A percentile compares a stretch with the other conserved stretches of the same genome.
Evolutionary conservation across 2,113 vertebrate genomes (phyloP).

Genomic region (Boulengeromyrus knoepffleri): DNA sequence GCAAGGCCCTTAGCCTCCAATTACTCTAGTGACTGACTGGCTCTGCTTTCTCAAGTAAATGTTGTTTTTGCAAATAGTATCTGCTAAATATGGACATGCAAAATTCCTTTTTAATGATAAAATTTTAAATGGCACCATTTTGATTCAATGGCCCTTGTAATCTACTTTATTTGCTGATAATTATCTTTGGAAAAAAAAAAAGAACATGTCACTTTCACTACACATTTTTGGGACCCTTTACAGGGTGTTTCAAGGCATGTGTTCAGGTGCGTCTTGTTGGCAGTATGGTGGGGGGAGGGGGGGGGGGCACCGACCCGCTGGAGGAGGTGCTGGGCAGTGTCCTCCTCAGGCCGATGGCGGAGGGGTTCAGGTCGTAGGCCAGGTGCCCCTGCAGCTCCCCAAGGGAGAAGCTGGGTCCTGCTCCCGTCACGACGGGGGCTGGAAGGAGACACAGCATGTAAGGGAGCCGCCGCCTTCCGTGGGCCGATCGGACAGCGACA

Average conservation of each 20-base stretch:
- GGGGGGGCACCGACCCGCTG: constrained; percentile 68
- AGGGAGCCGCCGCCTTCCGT: neutral
- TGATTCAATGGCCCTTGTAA: neutral
- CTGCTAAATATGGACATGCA: neutral
- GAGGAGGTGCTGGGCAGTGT: constrained; percentile 91
- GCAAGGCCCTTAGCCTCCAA: neutral
- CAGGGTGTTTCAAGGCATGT: neutral
- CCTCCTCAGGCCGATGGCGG: constrained; percentile 80
- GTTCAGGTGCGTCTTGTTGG: constrained; percentile 14
- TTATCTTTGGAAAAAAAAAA: neutral
- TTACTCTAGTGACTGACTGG: neutral
- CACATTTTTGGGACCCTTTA: neutral
- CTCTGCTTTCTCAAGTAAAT: neutral
- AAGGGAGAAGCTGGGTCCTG: constrained; percentile 88
- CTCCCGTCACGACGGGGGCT: constrained; percentile 88
- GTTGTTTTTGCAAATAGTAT: neutral
- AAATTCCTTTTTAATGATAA: neutral
- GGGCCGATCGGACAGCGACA: neutral
- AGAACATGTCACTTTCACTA: neutral
- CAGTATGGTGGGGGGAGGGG: neutral
- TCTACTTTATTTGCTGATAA: neutral
- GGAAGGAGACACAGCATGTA: constrained; percentile 21
- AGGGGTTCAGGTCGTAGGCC: constrained; percentile 91
- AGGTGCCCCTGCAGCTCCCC: constrained; percentile 94
- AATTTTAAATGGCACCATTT: neutral